phyloP scores from a whole-genome alignment of 2,888 invertebrate species.

The Aleiodes testaceus region DNA sequence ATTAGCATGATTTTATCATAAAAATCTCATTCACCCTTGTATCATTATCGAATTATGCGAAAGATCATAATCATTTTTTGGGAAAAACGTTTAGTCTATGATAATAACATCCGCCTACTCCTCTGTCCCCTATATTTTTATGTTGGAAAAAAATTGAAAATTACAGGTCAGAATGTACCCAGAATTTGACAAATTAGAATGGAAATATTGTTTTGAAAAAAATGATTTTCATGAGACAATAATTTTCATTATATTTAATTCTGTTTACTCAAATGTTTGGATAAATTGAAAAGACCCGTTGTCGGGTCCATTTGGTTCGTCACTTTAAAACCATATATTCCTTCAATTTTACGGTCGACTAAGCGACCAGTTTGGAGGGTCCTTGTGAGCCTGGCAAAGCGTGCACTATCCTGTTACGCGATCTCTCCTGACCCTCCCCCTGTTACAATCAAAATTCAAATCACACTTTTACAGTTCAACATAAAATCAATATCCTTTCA shows the following conservation, averaged over 20 bases:
- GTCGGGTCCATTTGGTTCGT: constrained; percentile 58
- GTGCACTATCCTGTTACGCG: constrained; percentile 73
- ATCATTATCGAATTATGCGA: constrained; percentile 71
- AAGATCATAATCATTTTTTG: constrained; percentile 68
- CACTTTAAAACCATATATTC: constrained; percentile 70
- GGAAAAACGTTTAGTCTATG: constrained; percentile 63
- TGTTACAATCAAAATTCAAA: constrained; percentile 72
- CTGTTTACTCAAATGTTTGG: not conserved
- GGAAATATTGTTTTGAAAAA: not conserved
- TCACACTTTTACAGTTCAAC: constrained; percentile 71
- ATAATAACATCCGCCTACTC: constrained; percentile 57
- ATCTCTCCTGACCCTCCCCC: constrained; percentile 64
- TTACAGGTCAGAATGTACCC: not conserved
- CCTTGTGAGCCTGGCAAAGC: constrained; percentile 72
- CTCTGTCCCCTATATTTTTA: not conserved
- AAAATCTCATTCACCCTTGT: constrained; percentile 62
- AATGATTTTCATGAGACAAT: not conserved
- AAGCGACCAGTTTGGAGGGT: constrained; percentile 68
- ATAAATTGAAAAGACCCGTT: constrained; percentile 44
- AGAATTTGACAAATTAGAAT: not conserved
- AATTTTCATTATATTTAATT: constrained; percentile 4
- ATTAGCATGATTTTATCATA: constrained; percentile 71
- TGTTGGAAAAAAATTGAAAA: not conserved
- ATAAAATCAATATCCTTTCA: constrained; percentile 71
- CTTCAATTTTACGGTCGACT: constrained; percentile 72